Percentiles rank a stretch among this genome's conserved stretches.
Conservation (phyloP, 2,113 vertebrate species). For the Pteronura brasiliensis region DNA sequence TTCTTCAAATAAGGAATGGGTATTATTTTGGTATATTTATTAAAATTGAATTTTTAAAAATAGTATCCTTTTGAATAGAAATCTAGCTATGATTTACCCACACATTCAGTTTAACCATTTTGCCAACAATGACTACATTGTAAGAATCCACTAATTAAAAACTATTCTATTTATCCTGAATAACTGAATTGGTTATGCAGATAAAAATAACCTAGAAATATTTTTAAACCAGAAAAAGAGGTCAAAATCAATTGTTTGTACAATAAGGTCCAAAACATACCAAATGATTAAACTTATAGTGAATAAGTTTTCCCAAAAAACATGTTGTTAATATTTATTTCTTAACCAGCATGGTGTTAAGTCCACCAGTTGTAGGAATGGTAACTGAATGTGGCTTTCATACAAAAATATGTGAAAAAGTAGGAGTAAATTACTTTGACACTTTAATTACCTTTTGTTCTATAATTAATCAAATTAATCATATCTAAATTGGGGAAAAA, state of each 20-base stretch:
- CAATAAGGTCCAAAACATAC: background rate
- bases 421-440: slow-evolving; percentile 16
- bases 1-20: background rate
- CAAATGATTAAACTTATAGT: slow-evolving; percentile 15
- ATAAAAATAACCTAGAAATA: slow-evolving; percentile 13
- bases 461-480: slow-evolving; percentile 35
- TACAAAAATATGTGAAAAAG: slow-evolving; percentile 29
- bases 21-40: background rate
- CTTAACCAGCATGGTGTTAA: background rate
- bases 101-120: background rate
- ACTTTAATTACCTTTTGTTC: slow-evolving; percentile 28
- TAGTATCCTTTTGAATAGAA: slow-evolving; percentile 32
- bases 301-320: background rate
- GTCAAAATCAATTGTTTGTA: slow-evolving; percentile 9
- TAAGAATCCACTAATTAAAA: background rate
- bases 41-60: slow-evolving; percentile 9
- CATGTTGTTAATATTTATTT: background rate
- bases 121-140: background rate
- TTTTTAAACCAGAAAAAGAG: slow-evolving; percentile 40
- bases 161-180: background rate
- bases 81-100: background rate
- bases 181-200: slow-evolving; percentile 9
- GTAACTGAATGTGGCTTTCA: slow-evolving; percentile 1
- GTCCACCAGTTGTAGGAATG: background rate
- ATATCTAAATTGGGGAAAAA: background rate